Percentiles rank a stretch among this genome's conserved stretches.
Evolutionary conservation across 92 coral and sea anemone species (phyloP).

Genomic region (Palythoa grandis): DNA sequence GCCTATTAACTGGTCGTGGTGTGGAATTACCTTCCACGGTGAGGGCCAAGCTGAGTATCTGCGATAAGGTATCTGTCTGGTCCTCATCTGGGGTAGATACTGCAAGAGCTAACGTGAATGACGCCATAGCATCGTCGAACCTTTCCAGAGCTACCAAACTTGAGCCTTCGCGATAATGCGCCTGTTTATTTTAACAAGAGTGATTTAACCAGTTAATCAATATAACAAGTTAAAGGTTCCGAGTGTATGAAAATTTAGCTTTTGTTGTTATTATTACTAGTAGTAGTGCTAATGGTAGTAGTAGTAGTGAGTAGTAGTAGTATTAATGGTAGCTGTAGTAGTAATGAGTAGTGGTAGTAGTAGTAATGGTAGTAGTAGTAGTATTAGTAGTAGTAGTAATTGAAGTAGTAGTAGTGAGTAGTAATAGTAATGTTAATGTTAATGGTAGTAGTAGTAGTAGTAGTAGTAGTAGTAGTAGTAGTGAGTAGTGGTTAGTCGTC

Average conservation of each 20-base stretch:
- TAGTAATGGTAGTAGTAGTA: no score
- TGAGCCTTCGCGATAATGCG: slow-evolving; percentile 25
- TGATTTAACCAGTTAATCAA: neutral
- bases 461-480: no score
- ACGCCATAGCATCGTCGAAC: slow-evolving; percentile 4
- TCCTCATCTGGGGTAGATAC: neutral
- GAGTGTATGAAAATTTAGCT: neutral
- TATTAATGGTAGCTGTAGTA: no score
- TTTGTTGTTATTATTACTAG: neutral
- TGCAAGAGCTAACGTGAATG: slow-evolving; percentile 25
- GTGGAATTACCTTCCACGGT: neutral
- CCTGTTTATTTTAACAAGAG: neutral
- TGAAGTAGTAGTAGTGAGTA: no score
- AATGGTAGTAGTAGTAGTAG: no score
- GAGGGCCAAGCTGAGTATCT: slow-evolving; percentile 13
- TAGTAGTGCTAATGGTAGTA: no score
- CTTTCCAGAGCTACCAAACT: slow-evolving; percentile 9
- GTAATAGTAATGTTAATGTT: no score
- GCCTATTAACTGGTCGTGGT: neutral
- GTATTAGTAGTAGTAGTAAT: no score
- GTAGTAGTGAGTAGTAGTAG: no score
- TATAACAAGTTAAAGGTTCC: neutral
- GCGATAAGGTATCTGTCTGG: slow-evolving; percentile 13
- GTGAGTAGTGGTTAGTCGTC: no score
- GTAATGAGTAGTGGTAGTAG: no score